Evolutionary conservation across 1,140 invertebrate species (phyloP).

Genomic region (Achroia grisella): DNA sequence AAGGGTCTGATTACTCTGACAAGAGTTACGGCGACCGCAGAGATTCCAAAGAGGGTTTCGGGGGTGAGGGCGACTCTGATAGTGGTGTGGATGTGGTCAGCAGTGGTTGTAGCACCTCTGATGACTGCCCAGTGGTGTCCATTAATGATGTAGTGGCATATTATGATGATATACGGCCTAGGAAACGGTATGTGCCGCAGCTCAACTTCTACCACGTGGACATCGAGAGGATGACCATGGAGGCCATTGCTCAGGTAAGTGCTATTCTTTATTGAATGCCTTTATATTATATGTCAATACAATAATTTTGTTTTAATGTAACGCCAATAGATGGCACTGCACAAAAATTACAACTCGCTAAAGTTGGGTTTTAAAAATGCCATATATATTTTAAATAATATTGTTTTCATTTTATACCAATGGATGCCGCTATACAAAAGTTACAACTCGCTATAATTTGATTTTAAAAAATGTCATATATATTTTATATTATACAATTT

Average conservation of each 20-base stretch:
- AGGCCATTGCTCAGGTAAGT: slow-evolving; percentile 59
- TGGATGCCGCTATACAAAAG: too few relatives aligned
- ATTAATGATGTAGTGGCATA: slow-evolving; percentile 70
- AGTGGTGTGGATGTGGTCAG: slow-evolving; percentile 60
- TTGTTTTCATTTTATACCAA: too few relatives aligned
- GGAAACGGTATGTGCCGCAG: slow-evolving; percentile 78
- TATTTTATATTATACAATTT: too few relatives aligned
- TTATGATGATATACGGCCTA: slow-evolving; percentile 60
- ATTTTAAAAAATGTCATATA: too few relatives aligned
- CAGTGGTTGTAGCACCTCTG: slow-evolving; percentile 54
- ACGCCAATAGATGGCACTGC: background rate
- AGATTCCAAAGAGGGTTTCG: slow-evolving; percentile 59
- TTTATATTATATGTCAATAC: too few relatives aligned
- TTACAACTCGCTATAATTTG: too few relatives aligned
- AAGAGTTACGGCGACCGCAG: slow-evolving; percentile 53
- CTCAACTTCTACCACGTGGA: slow-evolving; percentile 63
- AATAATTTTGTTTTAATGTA: background rate
- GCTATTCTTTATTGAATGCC: background rate
- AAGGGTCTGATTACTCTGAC: slow-evolving; percentile 60
- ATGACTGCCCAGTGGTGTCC: slow-evolving; percentile 70
- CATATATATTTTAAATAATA: too few relatives aligned
- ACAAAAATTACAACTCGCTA: too few relatives aligned
- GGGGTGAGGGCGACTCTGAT: slow-evolving; percentile 55
- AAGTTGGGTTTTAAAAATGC: too few relatives aligned
- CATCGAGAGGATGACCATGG: slow-evolving; percentile 60